phyloP scores from a whole-genome alignment of 2,113 vertebrate species.

The Zeus faber region DNA sequence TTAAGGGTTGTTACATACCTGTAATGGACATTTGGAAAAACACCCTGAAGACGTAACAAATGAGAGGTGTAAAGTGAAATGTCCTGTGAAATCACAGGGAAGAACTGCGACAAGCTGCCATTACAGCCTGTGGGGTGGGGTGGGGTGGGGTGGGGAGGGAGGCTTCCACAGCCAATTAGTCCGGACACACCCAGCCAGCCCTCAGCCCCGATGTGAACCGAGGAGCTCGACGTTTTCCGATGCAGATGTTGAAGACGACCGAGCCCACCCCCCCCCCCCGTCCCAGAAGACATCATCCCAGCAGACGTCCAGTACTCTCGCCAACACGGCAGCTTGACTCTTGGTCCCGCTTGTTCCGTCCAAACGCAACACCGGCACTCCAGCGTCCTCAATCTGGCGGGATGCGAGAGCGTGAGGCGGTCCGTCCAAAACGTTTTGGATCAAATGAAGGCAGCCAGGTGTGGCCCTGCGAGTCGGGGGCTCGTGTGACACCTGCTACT shows the following conservation, averaged over 20 bases:
- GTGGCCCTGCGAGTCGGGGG: constrained; percentile 60
- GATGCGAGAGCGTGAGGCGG: constrained; percentile 54
- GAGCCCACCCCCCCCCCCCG: background rate
- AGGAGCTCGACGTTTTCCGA: constrained; percentile 47
- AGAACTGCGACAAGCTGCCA: constrained; percentile 68
- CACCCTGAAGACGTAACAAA: constrained; percentile 73
- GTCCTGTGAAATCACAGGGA: constrained; percentile 79
- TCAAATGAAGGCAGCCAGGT: constrained; percentile 78
- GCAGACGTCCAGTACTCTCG: too few relatives aligned
- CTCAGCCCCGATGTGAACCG: constrained; percentile 38
- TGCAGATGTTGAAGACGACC: constrained; percentile 52
- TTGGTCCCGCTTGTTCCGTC: constrained; percentile 2
- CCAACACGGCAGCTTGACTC: constrained; percentile 15
- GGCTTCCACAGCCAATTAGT: constrained; percentile 61
- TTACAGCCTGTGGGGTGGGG: constrained; percentile 41
- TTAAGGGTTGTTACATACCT: constrained; percentile 69
- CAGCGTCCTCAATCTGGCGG: constrained; percentile 39
- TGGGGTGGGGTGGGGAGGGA: constrained; percentile 23
- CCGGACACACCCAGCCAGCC: constrained; percentile 25
- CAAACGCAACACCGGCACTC: background rate
- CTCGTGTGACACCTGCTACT: constrained; percentile 77
- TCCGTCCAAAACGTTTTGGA: constrained; percentile 73
- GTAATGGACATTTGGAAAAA: constrained; percentile 77
- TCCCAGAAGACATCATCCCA: too few relatives aligned
- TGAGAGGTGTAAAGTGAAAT: constrained; percentile 78